Base-by-base conservation (phyloP, 2,113 vertebrate species). In the Meriones unguiculatus region DNA sequence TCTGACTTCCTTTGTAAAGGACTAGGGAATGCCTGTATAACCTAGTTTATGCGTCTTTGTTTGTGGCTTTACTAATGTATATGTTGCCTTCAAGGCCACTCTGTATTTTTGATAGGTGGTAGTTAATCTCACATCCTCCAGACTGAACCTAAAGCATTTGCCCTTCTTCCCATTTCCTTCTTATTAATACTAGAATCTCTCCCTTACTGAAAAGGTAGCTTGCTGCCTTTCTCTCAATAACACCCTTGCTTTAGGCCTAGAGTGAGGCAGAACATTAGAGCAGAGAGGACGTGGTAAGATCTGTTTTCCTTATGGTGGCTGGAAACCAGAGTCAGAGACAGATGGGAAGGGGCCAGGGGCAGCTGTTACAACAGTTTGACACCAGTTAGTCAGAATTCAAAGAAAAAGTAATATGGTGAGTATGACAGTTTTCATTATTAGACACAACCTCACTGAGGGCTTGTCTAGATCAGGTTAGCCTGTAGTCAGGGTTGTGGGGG, bases 131-230 rank as follows among this genome's bases (percentile, higher is more conserved):
- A 64, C 35, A 65, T 57, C 25, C 38, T 96, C n/a, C 62, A 92
- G 52, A 87, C 30, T 6, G 7, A 89, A 95, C 41, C 65, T 38
- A 77, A 24, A 97, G 35, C 67, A 86, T 72, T 76, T 67, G 30
- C n/a, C 50, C 70, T 87, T 15, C 69, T 88, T 93, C 20, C 8
- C 41, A 35, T 5, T 67, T 96, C 76, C 46, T 96, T 85, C 28
- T 87, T 91, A 75, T 28, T 69, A 86, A 69, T 92, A 95, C 77
- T 91, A 50, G 5, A 62, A 70, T 88, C 73, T 87, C 57, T 96
- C 54, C 93, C 70, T 95, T 88, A 30, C 32, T 82, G 17, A 20
- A 65, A 93, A 73, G 54, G n/a, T 89, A 52, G 18, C 38, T 54
- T 76, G 1, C 92, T 86, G 80, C 46, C 59, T 88, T 96, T 93